These are phyloP conservation scores for Dufourea novaeangliae DNA, from an alignment of 1,140 invertebrate species.

Conservation along the genomic window DNA sequence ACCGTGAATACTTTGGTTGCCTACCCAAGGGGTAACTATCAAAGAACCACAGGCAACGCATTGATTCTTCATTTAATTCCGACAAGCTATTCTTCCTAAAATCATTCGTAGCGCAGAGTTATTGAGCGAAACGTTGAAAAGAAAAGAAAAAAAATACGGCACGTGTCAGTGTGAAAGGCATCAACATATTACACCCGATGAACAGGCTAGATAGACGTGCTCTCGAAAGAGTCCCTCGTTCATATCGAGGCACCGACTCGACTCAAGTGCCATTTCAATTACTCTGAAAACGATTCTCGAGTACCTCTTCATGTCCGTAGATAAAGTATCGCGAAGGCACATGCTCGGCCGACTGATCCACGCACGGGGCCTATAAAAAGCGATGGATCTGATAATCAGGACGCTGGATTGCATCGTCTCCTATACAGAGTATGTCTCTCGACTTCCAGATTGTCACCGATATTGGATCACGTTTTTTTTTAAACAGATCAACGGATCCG, in stretches of 20 bases:
- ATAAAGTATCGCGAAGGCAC: constrained; percentile 63
- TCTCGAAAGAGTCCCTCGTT: constrained; percentile 48
- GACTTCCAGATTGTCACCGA: constrained; percentile 22
- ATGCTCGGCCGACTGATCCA: constrained; percentile 44
- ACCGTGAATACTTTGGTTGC: too few relatives aligned
- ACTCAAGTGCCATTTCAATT: constrained; percentile 64
- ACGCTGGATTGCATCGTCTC: constrained; percentile 25
- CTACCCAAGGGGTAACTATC: too few relatives aligned
- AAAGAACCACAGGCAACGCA: neutral
- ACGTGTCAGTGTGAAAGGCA: constrained; percentile 43
- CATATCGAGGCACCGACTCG: constrained; percentile 52
- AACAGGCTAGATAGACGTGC: constrained; percentile 25
- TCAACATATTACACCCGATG: constrained; percentile 28
- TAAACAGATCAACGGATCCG: too few relatives aligned
- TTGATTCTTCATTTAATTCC: neutral
- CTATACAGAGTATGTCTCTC: neutral
- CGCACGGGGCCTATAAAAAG: constrained; percentile 44
- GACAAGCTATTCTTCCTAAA: neutral
- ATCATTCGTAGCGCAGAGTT: neutral
- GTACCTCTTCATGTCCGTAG: constrained; percentile 61
- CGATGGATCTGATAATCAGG: constrained; percentile 49
- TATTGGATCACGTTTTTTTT: constrained; percentile 13
- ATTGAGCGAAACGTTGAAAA: neutral
- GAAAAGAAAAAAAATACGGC: neutral
- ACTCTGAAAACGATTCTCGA: constrained; percentile 64